Base-by-base conservation (phyloP, 1,140 invertebrate genomes). In the Drosophila sechellia region DNA sequence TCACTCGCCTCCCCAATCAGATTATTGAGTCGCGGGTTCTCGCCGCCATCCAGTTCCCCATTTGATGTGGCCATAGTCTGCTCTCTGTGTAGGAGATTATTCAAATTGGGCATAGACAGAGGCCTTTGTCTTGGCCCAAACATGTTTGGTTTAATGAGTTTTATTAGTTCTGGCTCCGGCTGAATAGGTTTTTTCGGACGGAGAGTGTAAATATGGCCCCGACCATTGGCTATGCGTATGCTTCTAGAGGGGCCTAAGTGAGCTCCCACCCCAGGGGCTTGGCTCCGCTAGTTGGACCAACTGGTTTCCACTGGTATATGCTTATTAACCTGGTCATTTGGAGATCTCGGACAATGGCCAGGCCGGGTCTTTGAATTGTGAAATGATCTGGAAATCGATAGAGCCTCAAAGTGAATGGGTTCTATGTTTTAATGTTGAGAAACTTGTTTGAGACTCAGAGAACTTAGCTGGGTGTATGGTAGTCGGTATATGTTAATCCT, bases 91-190 rank as follows among this genome's bases (percentile, higher is more conserved):
- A 55, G 79, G 52, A 76, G 60, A 85, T 85, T 86, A 87, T 86
- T 86, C 75, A 86, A 78, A 86, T 81, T 64, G 53, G 48, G 22
- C 52, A 84, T 81, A 78, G 74, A 72, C 66, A 58, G 72, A 75
- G 85, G 81, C 57, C 81, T 81, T 86, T 86, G 81, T 86, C 81
- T 86, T 53, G 48, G 78, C 70, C 81, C 85, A 86, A 85, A 81
- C 81, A 86, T 86, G 81, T 86, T 86, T 71, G 71, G 61, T 86
- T 86, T 87, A 86, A 86, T 86, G 81, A 87, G 69, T 86, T 86
- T 87, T 86, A 86, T 87, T 86, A 79, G 78, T 79, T 87, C 77
- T 80, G 65, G 56, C 74, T 45, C 42, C 46, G 56, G 40, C 54
- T 57, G 42, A 74, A 69, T 78, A 69, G 61, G 48, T 25, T 45